Evolutionary conservation across 2,888 invertebrate genomes (phyloP), one percentile per base, ranked within the genome.

Genomic region (Andrena dorsata): DNA sequence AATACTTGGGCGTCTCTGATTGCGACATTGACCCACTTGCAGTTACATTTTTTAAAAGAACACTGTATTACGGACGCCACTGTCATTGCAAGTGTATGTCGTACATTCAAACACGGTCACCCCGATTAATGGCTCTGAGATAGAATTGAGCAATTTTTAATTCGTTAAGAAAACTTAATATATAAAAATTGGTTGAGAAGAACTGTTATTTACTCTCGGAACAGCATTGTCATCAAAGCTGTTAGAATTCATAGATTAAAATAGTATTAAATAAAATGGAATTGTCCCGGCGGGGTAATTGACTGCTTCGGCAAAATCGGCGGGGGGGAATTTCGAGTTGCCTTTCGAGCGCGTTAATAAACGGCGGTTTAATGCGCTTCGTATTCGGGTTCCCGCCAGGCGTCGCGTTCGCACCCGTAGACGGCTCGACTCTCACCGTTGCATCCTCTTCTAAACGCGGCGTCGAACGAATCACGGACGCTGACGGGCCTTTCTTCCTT

Each of bases 401-500:
- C 69, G 61, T 73, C 26, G 41, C 26, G 49, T 72, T 82, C 69
- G 51, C 72, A 61, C 64, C 78, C 81, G 65, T 73, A 63, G 71
- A 78, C 71, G 73, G 35, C 72, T 75, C 74, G 51, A 41, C 51
- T 61, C 71, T 49, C 47, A 8, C 13, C 65, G 75, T 35, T 80
- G 66, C 71, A 83, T 77, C 69, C 83, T 86, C 75, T 77, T 70
- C 75, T 80, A 84, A 84, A 83, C 73, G 73, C 80, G 64, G 70
- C 76, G 75, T 72, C 69, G 47, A 79, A 64, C 69, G 74, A 78
- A 78, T 80, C 75, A 66, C 70, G 58, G 49, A 30, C 74, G 58
- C 35, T 10, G 79, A 63, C 70, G 66, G 56, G 49, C 77, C 71
- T 80, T 79, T 80, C 83, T 78, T 60, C 75, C 75, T 80, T 84